phyloP scores from a whole-genome alignment of 2,113 vertebrate species.

The Channa maculata region DNA sequence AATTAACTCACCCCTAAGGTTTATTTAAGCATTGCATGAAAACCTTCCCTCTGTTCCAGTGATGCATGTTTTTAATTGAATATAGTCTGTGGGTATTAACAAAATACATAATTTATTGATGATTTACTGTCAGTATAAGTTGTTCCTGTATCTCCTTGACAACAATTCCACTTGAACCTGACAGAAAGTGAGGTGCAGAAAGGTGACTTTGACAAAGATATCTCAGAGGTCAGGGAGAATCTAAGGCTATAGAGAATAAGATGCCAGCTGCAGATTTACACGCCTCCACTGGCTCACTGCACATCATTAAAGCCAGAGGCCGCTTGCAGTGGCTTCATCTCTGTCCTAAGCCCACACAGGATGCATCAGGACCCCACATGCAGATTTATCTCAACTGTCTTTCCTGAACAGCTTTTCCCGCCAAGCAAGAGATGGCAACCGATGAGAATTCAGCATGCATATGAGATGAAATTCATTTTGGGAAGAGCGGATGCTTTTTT shows the following conservation, averaged over 20 bases:
- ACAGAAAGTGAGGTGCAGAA: conserved; percentile 43
- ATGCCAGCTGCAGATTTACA: conserved; percentile 81
- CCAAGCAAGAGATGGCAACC: conserved; percentile 69
- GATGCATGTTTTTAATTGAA: not conserved
- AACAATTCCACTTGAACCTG: conserved; percentile 44
- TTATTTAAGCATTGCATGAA: not conserved
- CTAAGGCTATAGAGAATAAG: conserved; percentile 69
- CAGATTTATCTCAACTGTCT: conserved; percentile 83
- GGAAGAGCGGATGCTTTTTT: conserved; percentile 62
- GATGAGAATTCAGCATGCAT: conserved; percentile 72
- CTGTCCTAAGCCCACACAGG: conserved; percentile 76
- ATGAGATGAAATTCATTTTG: conserved; percentile 78
- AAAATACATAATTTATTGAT: too few relatives aligned
- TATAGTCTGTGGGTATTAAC: too few relatives aligned
- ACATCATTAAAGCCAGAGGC: conserved; percentile 81
- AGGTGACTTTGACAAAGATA: conserved; percentile 77
- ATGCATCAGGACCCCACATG: conserved; percentile 62
- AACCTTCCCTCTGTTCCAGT: not conserved
- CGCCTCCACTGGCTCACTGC: conserved; percentile 75
- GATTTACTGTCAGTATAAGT: too few relatives aligned
- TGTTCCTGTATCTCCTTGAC: conserved; percentile 9
- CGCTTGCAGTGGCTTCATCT: conserved; percentile 72
- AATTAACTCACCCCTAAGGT: not conserved
- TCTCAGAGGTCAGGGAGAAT: conserved; percentile 62
- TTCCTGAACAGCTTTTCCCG: conserved; percentile 70